Evolutionary conservation across 2,888 invertebrate genomes (phyloP).

Genomic region (Pachydiplax longipennis): DNA sequence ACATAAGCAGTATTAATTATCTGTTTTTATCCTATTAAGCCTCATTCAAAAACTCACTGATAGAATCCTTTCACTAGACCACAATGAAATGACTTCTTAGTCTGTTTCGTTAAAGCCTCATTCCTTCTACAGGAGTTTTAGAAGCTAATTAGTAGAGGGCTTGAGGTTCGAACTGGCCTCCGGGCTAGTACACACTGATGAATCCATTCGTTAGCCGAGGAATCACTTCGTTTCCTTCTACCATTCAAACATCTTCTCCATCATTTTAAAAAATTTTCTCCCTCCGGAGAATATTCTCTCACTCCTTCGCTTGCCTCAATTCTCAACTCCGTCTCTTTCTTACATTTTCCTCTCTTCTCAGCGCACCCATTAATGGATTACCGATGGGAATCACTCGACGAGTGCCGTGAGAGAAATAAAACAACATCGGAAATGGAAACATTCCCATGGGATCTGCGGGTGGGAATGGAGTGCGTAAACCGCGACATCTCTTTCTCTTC

Average conservation of each 20-base stretch:
- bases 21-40: too few species aligned
- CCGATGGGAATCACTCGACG: conserved; percentile 17
- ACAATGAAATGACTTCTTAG: too few species aligned
- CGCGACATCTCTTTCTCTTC: not conserved
- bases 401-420: not conserved
- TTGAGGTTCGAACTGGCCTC: too few species aligned
- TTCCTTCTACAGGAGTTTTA: too few species aligned
- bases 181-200: too few species aligned
- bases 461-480: not conserved
- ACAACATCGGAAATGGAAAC: not conserved
- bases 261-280: not conserved
- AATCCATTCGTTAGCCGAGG: too few species aligned
- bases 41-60: too few species aligned
- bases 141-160: too few species aligned
- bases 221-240: not conserved
- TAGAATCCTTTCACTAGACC: too few species aligned
- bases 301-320: not conserved
- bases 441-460: not conserved
- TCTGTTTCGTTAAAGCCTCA: too few species aligned
- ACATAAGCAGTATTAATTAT: too few species aligned
- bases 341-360: not conserved
- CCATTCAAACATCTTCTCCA: not conserved
- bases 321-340: not conserved
- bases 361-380: conserved; percentile 31
- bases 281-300: not conserved